These are phyloP conservation scores for Clarias pachynema DNA, from an alignment of 2,797 vertebrate genomes.

Conservation along the genomic window DNA sequence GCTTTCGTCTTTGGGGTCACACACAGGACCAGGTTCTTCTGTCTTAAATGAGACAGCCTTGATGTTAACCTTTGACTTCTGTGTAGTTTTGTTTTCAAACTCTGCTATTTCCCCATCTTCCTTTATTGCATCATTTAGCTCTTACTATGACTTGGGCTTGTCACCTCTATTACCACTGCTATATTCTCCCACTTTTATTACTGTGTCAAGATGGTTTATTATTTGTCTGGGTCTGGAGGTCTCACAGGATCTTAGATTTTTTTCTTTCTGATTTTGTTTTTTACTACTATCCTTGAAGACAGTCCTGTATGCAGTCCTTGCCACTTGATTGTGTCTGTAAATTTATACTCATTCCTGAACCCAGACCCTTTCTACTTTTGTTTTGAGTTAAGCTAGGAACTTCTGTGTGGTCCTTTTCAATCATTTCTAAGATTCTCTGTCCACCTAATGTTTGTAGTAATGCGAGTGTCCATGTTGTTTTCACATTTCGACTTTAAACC, in stretches of 20 bases:
- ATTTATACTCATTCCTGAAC: background rate
- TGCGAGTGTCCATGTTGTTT: too few relatives aligned
- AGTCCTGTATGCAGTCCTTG: background rate
- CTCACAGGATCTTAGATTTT: background rate
- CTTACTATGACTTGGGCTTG: background rate
- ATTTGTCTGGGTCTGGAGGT: background rate
- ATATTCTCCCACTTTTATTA: background rate
- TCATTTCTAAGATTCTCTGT: background rate
- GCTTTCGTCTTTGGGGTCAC: background rate
- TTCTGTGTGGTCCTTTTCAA: background rate
- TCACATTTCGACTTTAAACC: too few relatives aligned
- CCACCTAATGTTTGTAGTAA: too few relatives aligned
- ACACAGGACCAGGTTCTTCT: background rate
- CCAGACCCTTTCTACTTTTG: background rate
- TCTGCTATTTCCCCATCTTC: background rate
- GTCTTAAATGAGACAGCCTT: background rate
- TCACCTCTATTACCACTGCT: background rate
- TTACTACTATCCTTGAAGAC: background rate
- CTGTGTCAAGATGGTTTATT: background rate
- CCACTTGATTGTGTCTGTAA: background rate
- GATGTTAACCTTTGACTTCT: background rate
- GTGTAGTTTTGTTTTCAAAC: background rate
- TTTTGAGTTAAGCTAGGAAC: background rate
- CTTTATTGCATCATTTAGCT: conserved; percentile 9
- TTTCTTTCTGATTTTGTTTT: background rate